phyloP scores from a whole-genome alignment of 2,113 vertebrate species.

The Daboia siamensis region DNA sequence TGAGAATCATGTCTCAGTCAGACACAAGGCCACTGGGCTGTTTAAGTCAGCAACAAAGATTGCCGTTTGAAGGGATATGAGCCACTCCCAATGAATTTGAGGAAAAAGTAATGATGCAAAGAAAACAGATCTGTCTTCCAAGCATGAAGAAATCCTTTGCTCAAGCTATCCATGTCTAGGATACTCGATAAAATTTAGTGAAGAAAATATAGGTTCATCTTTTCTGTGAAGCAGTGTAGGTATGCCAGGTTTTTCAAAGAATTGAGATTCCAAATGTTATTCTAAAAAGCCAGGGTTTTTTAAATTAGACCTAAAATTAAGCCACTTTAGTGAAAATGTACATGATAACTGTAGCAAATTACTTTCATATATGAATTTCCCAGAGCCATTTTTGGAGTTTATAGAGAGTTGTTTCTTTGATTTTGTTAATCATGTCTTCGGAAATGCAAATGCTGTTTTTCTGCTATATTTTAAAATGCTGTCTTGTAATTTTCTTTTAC shows the following conservation, averaged over 20 bases:
- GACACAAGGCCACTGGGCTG: not conserved
- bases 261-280: not conserved
- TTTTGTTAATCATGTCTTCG: not conserved
- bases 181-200: not conserved
- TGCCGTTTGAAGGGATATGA: not conserved
- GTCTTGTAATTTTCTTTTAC: not conserved
- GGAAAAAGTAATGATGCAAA: not conserved
- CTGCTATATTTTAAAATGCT: not conserved
- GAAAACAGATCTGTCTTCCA: not conserved
- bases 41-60: not conserved
- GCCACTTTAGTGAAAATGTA: not conserved
- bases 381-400: not conserved
- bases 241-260: not conserved
- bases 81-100: not conserved
- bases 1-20: not conserved
- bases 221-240: not conserved
- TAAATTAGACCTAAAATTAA: not conserved
- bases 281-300: not conserved
- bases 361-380: not conserved
- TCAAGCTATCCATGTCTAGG: not conserved
- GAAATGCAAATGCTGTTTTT: not conserved
- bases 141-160: not conserved
- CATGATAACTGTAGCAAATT: not conserved
- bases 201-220: not conserved
- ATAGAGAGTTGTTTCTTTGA: not conserved